These are phyloP conservation scores for Enchytraeus crypticus DNA, from an alignment of 2,888 invertebrate genomes.

Conservation along the genomic window DNA sequence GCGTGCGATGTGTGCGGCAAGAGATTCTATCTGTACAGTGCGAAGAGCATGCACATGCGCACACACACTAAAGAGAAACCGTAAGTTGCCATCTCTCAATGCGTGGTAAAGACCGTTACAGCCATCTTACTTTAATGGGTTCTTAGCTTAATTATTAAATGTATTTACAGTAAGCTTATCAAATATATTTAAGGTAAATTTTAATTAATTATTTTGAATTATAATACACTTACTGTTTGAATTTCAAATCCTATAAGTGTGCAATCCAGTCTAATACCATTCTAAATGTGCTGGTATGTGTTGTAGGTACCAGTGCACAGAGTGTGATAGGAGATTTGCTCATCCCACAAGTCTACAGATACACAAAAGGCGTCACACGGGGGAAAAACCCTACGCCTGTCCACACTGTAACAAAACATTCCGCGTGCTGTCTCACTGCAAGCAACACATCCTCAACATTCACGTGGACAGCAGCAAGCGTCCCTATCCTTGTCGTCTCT, in stretches of 20 bases:
- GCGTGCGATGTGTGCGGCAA: neutral
- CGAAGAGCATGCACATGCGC: neutral
- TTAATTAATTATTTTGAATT: too few species aligned
- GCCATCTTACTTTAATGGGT: too few species aligned
- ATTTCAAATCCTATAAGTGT: too few species aligned
- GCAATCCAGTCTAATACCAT: too few species aligned
- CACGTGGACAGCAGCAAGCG: neutral
- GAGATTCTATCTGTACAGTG: neutral
- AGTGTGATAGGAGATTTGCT: neutral
- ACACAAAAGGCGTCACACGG: neutral
- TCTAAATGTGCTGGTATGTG: too few species aligned
- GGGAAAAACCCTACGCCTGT: neutral
- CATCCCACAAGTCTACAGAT: neutral
- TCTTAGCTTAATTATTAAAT: too few species aligned
- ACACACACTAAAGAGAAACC: slow-evolving; percentile 1
- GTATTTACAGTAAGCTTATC: too few species aligned
- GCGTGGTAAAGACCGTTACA: too few species aligned
- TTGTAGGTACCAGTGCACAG: neutral
- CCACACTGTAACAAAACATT: neutral
- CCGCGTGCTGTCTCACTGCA: too few species aligned
- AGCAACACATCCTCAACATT: neutral
- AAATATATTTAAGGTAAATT: too few species aligned
- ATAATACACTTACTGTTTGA: too few species aligned
- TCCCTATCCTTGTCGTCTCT: neutral
- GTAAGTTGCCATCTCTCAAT: too few species aligned